Base-by-base conservation (phyloP, 2,888 invertebrate species). In the Pyrrhia umbra region DNA sequence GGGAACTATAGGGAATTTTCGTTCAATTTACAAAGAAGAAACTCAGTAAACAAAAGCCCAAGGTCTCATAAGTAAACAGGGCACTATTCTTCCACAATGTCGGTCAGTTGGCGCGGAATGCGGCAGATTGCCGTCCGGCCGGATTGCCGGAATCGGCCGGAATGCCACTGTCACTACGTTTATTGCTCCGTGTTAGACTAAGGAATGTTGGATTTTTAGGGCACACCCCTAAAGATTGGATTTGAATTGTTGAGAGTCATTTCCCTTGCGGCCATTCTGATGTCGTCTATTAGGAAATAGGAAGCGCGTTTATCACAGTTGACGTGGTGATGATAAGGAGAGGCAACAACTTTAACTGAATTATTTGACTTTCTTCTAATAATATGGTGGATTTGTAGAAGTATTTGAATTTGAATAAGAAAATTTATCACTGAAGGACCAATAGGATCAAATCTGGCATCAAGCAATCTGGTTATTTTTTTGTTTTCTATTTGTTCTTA, bases 81-180 rank as follows among this genome's bases (percentile, higher is more conserved):
- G 66, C 67, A 70, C 51, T 77, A 61, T 45, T 55, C 55, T 43
- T 72, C 67, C 56, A 64, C 57, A 74, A 79, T 79, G 77, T 77
- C 77, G 79, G 79, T 79, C 79, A 79, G 80, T 73, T 45, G 60
- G 45, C 16, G 16, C 9, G 79, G 92, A 90, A 93, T 93, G 91
- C 89, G 85, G 89, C 89, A 90, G 93, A 94, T 93, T 94, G 92
- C 75, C 81, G 71, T 75, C 85, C 83, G 84, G 70, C 85, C 85
- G 91, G 92, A 92, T 91, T 93, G 90, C 88, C 84, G 81, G 81
- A 86, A 87, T 80, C 70, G 85, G 82, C 82, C 68, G 90, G 92
- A 93, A 93, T 92, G 93, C 84, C 84, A 88, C 77, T 92, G 93
- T 94, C 94, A 94, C 94, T 91, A 88, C 90, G 88, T 91, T 93